Conservation (phyloP, 2,888 invertebrate species). For the Pseudolycoriella hygida region DNA sequence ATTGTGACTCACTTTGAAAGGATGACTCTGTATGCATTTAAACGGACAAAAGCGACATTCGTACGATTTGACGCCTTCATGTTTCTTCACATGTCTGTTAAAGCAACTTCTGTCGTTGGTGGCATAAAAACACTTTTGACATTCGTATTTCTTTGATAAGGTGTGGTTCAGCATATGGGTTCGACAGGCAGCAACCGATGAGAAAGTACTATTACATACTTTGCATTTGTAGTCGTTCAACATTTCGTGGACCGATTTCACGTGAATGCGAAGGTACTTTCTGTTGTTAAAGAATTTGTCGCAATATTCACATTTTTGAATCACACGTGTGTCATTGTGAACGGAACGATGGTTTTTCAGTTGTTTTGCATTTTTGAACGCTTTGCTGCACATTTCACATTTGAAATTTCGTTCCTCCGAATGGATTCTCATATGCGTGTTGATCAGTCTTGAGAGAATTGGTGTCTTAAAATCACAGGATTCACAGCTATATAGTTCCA, state of each 20-base stretch:
- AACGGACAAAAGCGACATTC: conserved; percentile 64
- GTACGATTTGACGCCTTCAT: conserved; percentile 58
- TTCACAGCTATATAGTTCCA: conserved; percentile 62
- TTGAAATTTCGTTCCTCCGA: conserved; percentile 39
- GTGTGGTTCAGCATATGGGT: conserved; percentile 7
- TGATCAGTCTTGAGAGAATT: conserved; percentile 48
- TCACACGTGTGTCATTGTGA: conserved; percentile 30
- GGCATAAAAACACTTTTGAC: conserved; percentile 51
- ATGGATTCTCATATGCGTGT: conserved; percentile 61
- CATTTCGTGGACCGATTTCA: conserved; percentile 19
- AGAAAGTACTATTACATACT: conserved; percentile 5
- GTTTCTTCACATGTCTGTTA: conserved; percentile 58
- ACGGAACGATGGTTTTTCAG: conserved; percentile 54
- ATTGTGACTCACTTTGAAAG: conserved; percentile 36
- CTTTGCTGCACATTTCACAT: conserved; percentile 51
- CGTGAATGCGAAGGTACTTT: conserved; percentile 33
- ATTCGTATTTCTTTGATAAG: conserved; percentile 54
- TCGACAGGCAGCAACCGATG: conserved; percentile 4
- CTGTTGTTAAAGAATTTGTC: conserved; percentile 22
- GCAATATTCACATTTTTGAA: conserved; percentile 29
- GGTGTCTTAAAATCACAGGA: conserved; percentile 56
- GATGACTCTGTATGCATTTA: conserved; percentile 61
- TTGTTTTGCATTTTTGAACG: conserved; percentile 65
- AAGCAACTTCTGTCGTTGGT: conserved; percentile 68
- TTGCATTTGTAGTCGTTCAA: conserved; percentile 5